Conservation (phyloP, 2,797 vertebrate genomes). For the Xenopus petersii region DNA sequence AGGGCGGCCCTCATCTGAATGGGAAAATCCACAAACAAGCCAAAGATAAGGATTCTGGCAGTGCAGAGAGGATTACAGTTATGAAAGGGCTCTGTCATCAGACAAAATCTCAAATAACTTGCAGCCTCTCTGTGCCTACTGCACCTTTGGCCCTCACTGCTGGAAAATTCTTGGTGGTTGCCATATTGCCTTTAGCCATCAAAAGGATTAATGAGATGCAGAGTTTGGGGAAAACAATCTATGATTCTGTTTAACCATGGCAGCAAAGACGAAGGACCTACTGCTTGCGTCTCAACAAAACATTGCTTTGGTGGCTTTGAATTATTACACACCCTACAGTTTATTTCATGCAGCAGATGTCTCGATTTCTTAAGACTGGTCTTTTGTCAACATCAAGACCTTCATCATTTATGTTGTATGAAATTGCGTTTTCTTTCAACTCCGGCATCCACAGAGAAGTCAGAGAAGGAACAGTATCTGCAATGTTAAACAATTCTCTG, state of each 20-base stretch:
- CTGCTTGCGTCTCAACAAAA: neutral
- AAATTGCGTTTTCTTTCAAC: slow-evolving; percentile 2
- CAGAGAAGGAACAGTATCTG: slow-evolving; percentile 7
- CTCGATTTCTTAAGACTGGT: neutral
- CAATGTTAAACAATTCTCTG: slow-evolving; percentile 22
- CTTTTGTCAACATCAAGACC: slow-evolving; percentile 9
- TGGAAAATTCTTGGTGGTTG: neutral
- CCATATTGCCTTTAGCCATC: slow-evolving; percentile 6
- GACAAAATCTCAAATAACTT: slow-evolving; percentile 5
- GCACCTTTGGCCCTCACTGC: slow-evolving; percentile 8
- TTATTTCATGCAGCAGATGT: slow-evolving; percentile 1
- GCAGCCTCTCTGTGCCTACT: neutral
- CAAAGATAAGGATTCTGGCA: neutral
- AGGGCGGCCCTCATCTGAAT: slow-evolving; percentile 80
- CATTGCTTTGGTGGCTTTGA: neutral
- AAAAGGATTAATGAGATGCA: slow-evolving; percentile 10
- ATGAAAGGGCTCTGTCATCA: slow-evolving; percentile 19
- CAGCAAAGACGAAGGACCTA: neutral
- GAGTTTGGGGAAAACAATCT: neutral
- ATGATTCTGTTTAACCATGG: neutral
- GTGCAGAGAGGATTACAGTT: neutral
- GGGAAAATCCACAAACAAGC: slow-evolving; percentile 39
- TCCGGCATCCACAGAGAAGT: slow-evolving; percentile 1
- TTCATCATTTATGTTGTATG: slow-evolving; percentile 17
- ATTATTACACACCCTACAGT: neutral